Percentiles rank a stretch among this genome's conserved stretches.
These are phyloP conservation scores for Gallinago jamesoni DNA, from an alignment of 2,113 vertebrate genomes.

Conservation along the genomic window DNA sequence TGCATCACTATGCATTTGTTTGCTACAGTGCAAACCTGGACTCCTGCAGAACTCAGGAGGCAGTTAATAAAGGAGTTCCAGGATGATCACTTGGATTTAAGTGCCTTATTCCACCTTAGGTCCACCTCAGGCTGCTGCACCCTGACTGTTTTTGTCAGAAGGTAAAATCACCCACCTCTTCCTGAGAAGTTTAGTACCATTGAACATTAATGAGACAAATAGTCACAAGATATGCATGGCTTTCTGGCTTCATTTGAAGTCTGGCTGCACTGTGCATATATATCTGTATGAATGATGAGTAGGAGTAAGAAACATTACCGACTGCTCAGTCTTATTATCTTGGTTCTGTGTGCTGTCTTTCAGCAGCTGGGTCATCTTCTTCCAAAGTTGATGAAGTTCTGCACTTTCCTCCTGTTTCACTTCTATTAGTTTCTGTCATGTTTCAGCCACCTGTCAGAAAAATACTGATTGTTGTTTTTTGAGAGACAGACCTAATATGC, in stretches of 20 bases:
- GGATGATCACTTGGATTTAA: too few species aligned
- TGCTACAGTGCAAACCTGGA: too few species aligned
- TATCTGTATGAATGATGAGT: not conserved
- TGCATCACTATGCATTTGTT: too few species aligned
- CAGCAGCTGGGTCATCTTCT: slow-evolving; percentile 84
- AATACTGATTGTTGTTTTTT: not conserved
- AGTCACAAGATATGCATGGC: not conserved
- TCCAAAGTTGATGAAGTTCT: slow-evolving; percentile 85
- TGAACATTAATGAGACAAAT: not conserved
- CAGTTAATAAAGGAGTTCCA: too few species aligned
- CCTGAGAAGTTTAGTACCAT: not conserved
- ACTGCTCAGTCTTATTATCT: slow-evolving; percentile 85
- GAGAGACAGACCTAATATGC: not conserved
- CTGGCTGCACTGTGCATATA: not conserved
- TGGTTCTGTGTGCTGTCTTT: slow-evolving; percentile 72
- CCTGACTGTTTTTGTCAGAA: too few species aligned
- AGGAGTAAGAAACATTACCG: slow-evolving; percentile 71
- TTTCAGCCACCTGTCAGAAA: slow-evolving; percentile 79
- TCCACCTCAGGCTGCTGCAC: too few species aligned
- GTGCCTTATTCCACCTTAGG: too few species aligned
- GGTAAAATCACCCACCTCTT: not conserved
- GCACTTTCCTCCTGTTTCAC: slow-evolving; percentile 80
- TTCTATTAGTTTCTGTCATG: slow-evolving; percentile 83
- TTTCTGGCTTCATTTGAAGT: not conserved
- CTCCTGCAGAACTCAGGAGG: too few species aligned